A percentile compares a stretch with the other conserved stretches of the same genome.
Evolutionary conservation across 2,113 vertebrate genomes (phyloP).

Genomic region (Furnarius figulus): DNA sequence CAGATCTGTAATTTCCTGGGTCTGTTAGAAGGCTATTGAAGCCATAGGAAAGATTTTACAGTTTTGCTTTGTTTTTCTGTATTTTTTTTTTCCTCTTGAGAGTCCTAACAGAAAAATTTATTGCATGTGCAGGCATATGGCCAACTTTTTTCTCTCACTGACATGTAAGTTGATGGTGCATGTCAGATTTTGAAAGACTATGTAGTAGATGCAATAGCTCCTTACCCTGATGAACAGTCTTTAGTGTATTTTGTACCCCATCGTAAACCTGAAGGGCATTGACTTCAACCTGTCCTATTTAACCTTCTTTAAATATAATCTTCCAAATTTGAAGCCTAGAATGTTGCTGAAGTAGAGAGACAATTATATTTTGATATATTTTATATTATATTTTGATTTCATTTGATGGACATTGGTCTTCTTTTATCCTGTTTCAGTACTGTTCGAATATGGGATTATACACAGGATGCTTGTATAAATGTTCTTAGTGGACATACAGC

Average conservation of each 20-base stretch:
- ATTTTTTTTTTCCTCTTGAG: not conserved
- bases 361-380: not conserved
- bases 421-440: constrained; percentile 78
- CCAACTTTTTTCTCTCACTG: not conserved
- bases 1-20: not conserved
- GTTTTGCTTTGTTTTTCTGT: not conserved
- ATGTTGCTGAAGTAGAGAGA: not conserved
- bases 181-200: not conserved
- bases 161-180: not conserved
- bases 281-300: not conserved
- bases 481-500: constrained; percentile 90
- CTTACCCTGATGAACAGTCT: not conserved
- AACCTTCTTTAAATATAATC: not conserved
- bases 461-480: constrained; percentile 93
- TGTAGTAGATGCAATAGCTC: not conserved
- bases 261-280: not conserved
- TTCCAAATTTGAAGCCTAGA: not conserved
- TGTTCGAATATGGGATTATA: constrained; percentile 98
- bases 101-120: not conserved
- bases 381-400: no score
- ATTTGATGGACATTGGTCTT: not conserved
- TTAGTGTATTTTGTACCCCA: not conserved
- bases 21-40: not conserved
- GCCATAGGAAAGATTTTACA: not conserved
- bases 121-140: not conserved